Evolutionary conservation across 2,888 invertebrate genomes (phyloP).

Genomic region (Isoperla grammatica): DNA sequence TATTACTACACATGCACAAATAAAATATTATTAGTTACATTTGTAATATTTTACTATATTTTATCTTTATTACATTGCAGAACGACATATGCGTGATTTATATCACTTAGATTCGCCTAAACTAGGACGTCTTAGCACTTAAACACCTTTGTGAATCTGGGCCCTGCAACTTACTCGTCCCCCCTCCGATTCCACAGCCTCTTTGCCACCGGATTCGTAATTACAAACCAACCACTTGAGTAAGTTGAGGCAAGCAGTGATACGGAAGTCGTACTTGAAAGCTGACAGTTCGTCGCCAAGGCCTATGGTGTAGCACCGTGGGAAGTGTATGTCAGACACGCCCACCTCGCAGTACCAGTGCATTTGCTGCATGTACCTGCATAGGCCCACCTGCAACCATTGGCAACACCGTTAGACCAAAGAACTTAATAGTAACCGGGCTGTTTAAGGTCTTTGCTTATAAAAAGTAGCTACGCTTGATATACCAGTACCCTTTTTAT

Average conservation of each 20-base stretch:
- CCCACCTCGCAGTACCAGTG: slow-evolving; percentile 82
- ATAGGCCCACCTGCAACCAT: slow-evolving; percentile 55
- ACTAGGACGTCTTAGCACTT: too few relatives aligned
- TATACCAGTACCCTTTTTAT: too few relatives aligned
- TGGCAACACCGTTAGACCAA: too few relatives aligned
- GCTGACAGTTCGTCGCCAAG: slow-evolving; percentile 75
- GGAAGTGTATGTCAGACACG: slow-evolving; percentile 73
- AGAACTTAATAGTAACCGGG: neutral
- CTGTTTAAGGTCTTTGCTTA: too few relatives aligned
- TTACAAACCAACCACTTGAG: slow-evolving; percentile 69
- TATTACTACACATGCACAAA: too few relatives aligned
- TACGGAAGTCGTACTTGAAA: slow-evolving; percentile 82
- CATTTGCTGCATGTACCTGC: slow-evolving; percentile 69
- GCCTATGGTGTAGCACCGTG: slow-evolving; percentile 79
- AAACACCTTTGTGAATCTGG: too few relatives aligned
- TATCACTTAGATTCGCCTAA: too few relatives aligned
- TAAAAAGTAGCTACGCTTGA: too few relatives aligned
- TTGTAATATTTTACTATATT: too few relatives aligned
- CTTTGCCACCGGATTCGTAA: slow-evolving; percentile 48
- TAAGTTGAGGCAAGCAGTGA: slow-evolving; percentile 80
- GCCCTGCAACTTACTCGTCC: slow-evolving; percentile 37
- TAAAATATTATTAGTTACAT: too few relatives aligned
- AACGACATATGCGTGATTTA: too few relatives aligned
- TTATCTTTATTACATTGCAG: too few relatives aligned
- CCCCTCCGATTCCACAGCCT: slow-evolving; percentile 41